A percentile compares a stretch with the other conserved stretches of the same genome.
Conservation (phyloP, 2,888 invertebrate species). For the Mimumesa dahlbomi region DNA sequence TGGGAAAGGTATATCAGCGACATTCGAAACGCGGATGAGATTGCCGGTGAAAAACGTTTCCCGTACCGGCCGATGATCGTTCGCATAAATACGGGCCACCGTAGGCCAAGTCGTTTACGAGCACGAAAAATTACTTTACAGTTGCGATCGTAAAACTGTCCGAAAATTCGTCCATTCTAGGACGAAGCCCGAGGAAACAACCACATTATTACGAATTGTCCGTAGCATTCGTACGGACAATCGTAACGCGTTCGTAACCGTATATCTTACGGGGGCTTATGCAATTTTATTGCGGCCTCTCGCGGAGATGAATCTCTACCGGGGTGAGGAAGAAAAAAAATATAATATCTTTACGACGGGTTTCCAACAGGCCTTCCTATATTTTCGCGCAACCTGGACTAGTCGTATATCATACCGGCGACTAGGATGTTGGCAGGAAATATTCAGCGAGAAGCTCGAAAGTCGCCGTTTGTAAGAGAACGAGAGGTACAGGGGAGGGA, state of each 20-base stretch:
- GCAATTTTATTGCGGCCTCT: conserved; percentile 71
- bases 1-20: conserved; percentile 1
- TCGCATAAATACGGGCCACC: conserved; percentile 60
- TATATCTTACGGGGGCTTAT: conserved; percentile 60
- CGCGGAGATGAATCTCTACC: conserved; percentile 57
- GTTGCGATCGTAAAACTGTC: conserved; percentile 61
- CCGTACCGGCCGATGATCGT: conserved; percentile 63
- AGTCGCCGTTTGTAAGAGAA: neutral
- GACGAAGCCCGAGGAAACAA: conserved; percentile 14
- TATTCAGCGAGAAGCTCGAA: conserved; percentile 2
- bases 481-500: neutral
- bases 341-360: conserved; percentile 69
- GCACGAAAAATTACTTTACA: conserved; percentile 69
- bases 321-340: conserved; percentile 47
- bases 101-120: conserved; percentile 59
- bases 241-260: conserved; percentile 53
- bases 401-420: conserved; percentile 55
- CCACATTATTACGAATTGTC: conserved; percentile 72
- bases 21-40: neutral
- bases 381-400: conserved; percentile 59
- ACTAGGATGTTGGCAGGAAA: conserved; percentile 12
- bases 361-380: conserved; percentile 44
- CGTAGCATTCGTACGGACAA: conserved; percentile 53
- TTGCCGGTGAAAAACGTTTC: conserved; percentile 11
- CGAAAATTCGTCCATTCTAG: conserved; percentile 19